phyloP scores from a whole-genome alignment of 1,140 invertebrate genomes.

The Dendroctonus valens region DNA sequence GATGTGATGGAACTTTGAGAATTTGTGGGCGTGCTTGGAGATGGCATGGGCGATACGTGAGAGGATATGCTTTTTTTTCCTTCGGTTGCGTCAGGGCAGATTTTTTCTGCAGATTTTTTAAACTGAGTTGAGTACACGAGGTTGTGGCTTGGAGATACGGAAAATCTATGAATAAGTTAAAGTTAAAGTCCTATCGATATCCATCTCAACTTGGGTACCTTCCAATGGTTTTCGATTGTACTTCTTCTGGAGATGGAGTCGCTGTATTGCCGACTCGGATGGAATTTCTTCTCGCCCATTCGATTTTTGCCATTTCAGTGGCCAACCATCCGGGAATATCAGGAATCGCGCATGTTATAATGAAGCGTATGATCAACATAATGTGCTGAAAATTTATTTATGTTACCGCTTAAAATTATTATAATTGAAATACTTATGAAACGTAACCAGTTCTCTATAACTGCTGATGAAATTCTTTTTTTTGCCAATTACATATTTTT shows the following conservation, averaged over 20 bases:
- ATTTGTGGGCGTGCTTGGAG: slow-evolving; percentile 39
- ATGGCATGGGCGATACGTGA: slow-evolving; percentile 35
- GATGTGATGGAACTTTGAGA: slow-evolving; percentile 38
- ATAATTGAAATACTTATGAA: neutral
- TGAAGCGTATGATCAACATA: slow-evolving; percentile 77
- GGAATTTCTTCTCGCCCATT: slow-evolving; percentile 72
- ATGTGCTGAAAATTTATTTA: slow-evolving; percentile 68
- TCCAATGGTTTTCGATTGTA: slow-evolving; percentile 45
- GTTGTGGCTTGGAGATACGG: slow-evolving; percentile 49
- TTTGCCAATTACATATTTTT: too few species aligned
- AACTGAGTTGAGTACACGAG: slow-evolving; percentile 26
- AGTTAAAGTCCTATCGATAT: neutral
- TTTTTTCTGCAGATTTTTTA: slow-evolving; percentile 38
- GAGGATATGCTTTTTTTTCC: slow-evolving; percentile 26
- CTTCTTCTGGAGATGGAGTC: slow-evolving; percentile 44
- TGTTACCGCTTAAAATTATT: neutral
- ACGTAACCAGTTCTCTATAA: too few species aligned
- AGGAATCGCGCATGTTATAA: slow-evolving; percentile 82
- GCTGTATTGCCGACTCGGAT: slow-evolving; percentile 44
- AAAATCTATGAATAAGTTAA: slow-evolving; percentile 42
- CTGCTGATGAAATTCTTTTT: too few species aligned
- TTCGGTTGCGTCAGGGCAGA: slow-evolving; percentile 29
- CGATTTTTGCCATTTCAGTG: slow-evolving; percentile 82
- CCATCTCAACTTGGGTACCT: slow-evolving; percentile 31
- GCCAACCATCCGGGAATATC: slow-evolving; percentile 90